Percentiles rank a stretch among this genome's conserved stretches.
phyloP scores from a whole-genome alignment of 2,888 invertebrate species.

The Epistrophe eligans region DNA sequence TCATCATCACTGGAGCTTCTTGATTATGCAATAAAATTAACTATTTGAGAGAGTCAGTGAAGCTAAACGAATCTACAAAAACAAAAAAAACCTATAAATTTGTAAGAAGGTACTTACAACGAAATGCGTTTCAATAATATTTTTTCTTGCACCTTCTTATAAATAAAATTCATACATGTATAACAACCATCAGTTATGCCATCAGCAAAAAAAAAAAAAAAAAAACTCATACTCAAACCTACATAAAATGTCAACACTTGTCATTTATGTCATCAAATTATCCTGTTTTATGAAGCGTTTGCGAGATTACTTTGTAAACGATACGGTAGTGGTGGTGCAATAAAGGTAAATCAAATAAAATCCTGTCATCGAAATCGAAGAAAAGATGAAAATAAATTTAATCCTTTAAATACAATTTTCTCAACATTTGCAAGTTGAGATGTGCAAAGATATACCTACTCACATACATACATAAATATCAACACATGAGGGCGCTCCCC shows the following conservation, averaged over 20 bases:
- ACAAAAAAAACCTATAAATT: constrained; percentile 2
- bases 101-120: neutral
- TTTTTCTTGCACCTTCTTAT: constrained; percentile 10
- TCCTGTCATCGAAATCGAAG: constrained; percentile 47
- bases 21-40: constrained; percentile 39
- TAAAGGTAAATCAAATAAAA: constrained; percentile 54
- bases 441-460: neutral
- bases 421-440: constrained; percentile 42
- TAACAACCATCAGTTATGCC: neutral
- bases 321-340: constrained; percentile 8
- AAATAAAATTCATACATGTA: constrained; percentile 7
- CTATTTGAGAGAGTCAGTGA: neutral
- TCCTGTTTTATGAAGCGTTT: constrained; percentile 56
- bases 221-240: neutral
- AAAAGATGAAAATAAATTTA: constrained; percentile 35
- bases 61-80: neutral
- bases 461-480: no score
- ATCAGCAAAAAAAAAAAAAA: neutral
- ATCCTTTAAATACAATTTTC: constrained; percentile 53
- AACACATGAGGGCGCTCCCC: neutral
- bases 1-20: constrained; percentile 6
- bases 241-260: constrained; percentile 43
- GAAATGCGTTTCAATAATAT: constrained; percentile 28
- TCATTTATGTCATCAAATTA: constrained; percentile 49
- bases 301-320: constrained; percentile 28